Evolutionary conservation across 2,797 vertebrate genomes (phyloP), one percentile per base, ranked within the genome.

Genomic region (Choloepus didactylus): DNA sequence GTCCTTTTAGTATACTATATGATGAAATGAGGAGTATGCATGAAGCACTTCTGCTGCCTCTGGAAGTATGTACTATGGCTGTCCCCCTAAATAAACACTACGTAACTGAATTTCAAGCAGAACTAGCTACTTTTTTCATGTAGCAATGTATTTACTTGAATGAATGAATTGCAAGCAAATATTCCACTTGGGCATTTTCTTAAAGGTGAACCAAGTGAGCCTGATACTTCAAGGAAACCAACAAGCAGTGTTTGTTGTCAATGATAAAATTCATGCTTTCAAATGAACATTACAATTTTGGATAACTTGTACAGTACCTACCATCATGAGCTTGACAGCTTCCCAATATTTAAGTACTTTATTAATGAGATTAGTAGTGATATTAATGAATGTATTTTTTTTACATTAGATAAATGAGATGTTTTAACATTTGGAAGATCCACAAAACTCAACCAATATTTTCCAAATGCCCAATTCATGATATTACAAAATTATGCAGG

Each of bases 341-440:
- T 54, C 19, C 64, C 19, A 86, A 44, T n/a, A 60, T 29, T 89
- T 88, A 51, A 77, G 49, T 31, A 51, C 12, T 31, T 91, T 77
- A 70, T 25, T 81, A 9, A 62, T 64, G 19, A 81, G 29, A 70
- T 56, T 76, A 27, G 6, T 9, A 12, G 49, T 84, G n/a, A 46
- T 73, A 49, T 16, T 10, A 81, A 67, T 64, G 27, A 88, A 81
- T 69, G 21, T 70, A n/a, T 66, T 67, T 83, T 83, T 80, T 87
- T 35, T 35, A 70, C 38, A 67, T 64, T 77, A 66, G 31, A 73
- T 79, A 76, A 83, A 62, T 67, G 29, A 79, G 35, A 35, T 92
- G 4, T 76, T 91, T 94, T 90, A 82, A 46, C n/a, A 67, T 87
- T 79, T 79, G 41, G 62, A 89, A 92, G 54, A 60, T 64, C 31